Base-by-base conservation (phyloP, 2,888 invertebrate genomes). In the Spisula subtruncata region DNA sequence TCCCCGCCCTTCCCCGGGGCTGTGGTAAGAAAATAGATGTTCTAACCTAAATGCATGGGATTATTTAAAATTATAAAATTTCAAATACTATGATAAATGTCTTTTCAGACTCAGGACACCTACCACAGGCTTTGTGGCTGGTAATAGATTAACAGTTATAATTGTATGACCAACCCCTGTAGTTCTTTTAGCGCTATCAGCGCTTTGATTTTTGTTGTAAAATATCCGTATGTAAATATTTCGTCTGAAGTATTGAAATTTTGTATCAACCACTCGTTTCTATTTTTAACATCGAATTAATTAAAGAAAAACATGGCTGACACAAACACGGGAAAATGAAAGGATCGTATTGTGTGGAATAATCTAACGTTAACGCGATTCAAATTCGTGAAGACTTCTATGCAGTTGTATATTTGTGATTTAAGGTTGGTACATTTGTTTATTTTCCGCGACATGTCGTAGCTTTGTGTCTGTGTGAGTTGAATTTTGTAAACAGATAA, bases 381-480 rank as follows among this genome's bases (percentile, higher is more conserved):
- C 0, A 32, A 75, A 16, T 75, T 35, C 6, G 5, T 35, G 75
- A 0, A 2, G 12, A 10, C 5, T 75, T 14, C 0, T 32, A 75
- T 75, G 32, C 12, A 75, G 35, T 75, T 32, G 18, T 60, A 60
- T 75, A 75, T 75, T 12, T 75, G 12, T 75, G 35, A 32, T 35
- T 16, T 32, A 75, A 75, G 75, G 75, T 75, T 75, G n/a, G 75
- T 75, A 75, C 35, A 75, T 35, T 60, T 75, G 16, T 18, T 75
- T 75, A 16, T 18, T 75, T 32, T 75, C 35, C 12, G 18, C 32
- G 35, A 32, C 16, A 18, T 35, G 16, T 14, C 32, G 35, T 10
- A 18, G 32, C 32, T 14, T 29, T 20, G 29, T 29, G 0, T 25
- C 14, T 5, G 35, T 32, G 10, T 4, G 25, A 12, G 32, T 6